Evolutionary conservation across 1,140 invertebrate genomes (phyloP).

Genomic region (Pararge aegeria): DNA sequence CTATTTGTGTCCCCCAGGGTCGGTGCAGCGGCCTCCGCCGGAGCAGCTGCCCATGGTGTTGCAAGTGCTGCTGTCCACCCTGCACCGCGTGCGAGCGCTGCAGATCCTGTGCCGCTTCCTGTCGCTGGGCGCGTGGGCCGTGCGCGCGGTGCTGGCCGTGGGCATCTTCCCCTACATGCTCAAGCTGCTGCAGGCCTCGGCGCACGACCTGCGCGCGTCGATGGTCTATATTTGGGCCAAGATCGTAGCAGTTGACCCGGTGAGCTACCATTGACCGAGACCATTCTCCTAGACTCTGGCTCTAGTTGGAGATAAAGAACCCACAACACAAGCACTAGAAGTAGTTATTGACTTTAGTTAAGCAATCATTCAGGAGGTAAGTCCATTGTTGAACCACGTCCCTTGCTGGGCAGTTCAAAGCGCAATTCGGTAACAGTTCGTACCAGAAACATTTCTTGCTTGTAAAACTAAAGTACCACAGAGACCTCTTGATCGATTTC

Average conservation of each 20-base stretch:
- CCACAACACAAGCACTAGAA: too few relatives aligned
- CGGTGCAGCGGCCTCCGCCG: conserved; percentile 83
- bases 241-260: conserved; percentile 97
- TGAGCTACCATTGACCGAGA: conserved; percentile 70
- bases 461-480: too few relatives aligned
- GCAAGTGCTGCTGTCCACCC: conserved; percentile 98
- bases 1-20: conserved; percentile 1
- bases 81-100: conserved; percentile 95
- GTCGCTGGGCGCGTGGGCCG: conserved; percentile 98
- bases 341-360: too few relatives aligned
- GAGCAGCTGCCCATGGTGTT: conserved; percentile 99
- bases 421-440: too few relatives aligned
- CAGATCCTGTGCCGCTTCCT: conserved; percentile 97
- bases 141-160: conserved; percentile 96
- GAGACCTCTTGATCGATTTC: too few relatives aligned
- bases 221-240: conserved; percentile 99
- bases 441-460: too few relatives aligned
- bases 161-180: conserved; percentile 99
- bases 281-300: background rate
- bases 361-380: too few relatives aligned
- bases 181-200: conserved; percentile 96
- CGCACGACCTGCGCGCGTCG: conserved; percentile 93
- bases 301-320: too few relatives aligned
- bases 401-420: too few relatives aligned
- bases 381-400: too few relatives aligned